Evolutionary conservation across 2,113 vertebrate species (phyloP).

Genomic region (Chitala chitala): DNA sequence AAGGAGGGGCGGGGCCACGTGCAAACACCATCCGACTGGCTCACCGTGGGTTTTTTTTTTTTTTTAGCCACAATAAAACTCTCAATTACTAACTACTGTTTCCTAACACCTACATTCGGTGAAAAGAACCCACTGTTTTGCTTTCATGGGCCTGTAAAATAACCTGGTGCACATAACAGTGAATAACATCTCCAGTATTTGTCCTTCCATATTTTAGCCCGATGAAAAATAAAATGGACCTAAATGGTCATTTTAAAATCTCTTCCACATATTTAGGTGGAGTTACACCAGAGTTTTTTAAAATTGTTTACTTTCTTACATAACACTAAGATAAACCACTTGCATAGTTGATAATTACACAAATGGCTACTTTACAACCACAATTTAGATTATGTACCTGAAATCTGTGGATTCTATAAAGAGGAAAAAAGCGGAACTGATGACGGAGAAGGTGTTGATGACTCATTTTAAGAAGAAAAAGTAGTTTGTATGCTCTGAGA

Average conservation of each 20-base stretch:
- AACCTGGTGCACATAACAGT: background rate
- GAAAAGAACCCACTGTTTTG: background rate
- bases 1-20: background rate
- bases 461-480: too few species aligned
- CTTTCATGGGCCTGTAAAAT: background rate
- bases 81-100: slow-evolving; percentile 6
- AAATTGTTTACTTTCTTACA: background rate
- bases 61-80: background rate
- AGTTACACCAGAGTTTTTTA: too few species aligned
- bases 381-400: background rate
- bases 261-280: too few species aligned
- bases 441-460: too few species aligned
- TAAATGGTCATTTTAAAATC: too few species aligned
- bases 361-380: background rate
- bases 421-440: too few species aligned
- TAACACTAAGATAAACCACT: background rate
- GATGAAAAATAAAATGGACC: background rate
- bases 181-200: background rate
- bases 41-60: background rate
- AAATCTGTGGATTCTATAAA: background rate
- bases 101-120: background rate
- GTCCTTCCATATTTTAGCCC: background rate
- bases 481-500: too few species aligned
- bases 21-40: background rate
- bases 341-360: background rate